Evolutionary conservation across 2,113 vertebrate species (phyloP).

Genomic region (Oryzias javanicus): DNA sequence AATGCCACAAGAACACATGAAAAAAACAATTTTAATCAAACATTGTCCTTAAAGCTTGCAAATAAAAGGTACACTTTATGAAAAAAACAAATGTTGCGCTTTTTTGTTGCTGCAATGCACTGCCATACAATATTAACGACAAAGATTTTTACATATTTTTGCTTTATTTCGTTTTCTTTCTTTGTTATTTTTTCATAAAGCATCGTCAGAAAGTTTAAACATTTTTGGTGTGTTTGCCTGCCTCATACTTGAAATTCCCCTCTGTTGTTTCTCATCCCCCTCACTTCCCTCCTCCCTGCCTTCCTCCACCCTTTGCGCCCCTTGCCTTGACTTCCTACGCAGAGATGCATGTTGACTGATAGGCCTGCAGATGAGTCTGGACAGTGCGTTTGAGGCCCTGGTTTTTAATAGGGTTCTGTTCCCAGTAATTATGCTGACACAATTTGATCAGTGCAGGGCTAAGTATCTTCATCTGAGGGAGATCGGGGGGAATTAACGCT

Average conservation of each 20-base stretch:
- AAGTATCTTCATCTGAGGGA: slow-evolving; percentile 93
- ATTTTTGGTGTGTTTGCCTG: slow-evolving; percentile 31
- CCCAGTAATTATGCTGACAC: slow-evolving; percentile 91
- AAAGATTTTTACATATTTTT: too few relatives aligned
- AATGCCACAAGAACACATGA: too few relatives aligned
- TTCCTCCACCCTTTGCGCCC: slow-evolving; percentile 21
- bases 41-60: too few relatives aligned
- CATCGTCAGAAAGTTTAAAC: slow-evolving; percentile 18
- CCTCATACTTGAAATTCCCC: slow-evolving; percentile 31
- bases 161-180: background rate
- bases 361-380: slow-evolving; percentile 66
- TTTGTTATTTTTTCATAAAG: slow-evolving; percentile 1
- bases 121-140: too few relatives aligned
- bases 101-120: too few relatives aligned
- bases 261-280: slow-evolving; percentile 16
- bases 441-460: slow-evolving; percentile 89
- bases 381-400: slow-evolving; percentile 77
- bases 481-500: slow-evolving; percentile 89
- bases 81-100: too few relatives aligned
- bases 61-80: too few relatives aligned
- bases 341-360: slow-evolving; percentile 66
- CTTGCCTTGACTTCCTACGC: slow-evolving; percentile 41
- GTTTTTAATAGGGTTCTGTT: slow-evolving; percentile 90
- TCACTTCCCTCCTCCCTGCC: slow-evolving; percentile 35
- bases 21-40: too few relatives aligned